Base-by-base conservation (phyloP, 2,113 vertebrate species). In the Lophochroa leadbeateri region DNA sequence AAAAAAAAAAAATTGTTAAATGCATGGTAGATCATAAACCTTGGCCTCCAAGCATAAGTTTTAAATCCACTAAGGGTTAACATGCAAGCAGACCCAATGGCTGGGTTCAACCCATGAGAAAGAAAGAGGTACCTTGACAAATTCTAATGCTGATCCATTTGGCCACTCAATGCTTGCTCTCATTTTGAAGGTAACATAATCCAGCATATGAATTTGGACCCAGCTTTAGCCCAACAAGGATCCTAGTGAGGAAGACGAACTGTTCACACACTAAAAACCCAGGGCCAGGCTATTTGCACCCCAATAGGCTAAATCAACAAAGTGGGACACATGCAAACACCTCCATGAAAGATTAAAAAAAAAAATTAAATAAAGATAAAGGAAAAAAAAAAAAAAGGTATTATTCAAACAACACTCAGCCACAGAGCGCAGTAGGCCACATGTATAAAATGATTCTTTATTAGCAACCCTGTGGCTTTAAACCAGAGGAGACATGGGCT, bases 401-500 rank as follows among this genome's bases (percentile, higher is more conserved):
- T 81, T 90, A 63, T 84, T 86, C 47, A 68, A 93, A 49, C 31
- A 58, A 50, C 16, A 28, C 10, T 60, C 41, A 82, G 47, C 33
- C 86, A 91, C 77, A 91, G 47, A 87, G 65, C 2, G 0, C 69
- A 94, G 74, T 44, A 79, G 65, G 77, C 65, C 69, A 60, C 77
- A 41, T 1, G 6, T 63, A 68, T 82, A 61, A 94, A 95, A 76
- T 61, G 81, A 90, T 61, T 86, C 68, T 86, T 96, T 85, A 89
- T 89, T 91, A 91, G 67, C 0, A 0, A 76, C 88, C 95, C 92
- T 90, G 87, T 81, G 89, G 82, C 93, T 97, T 94, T 96, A 93
- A 96, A 96, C 93, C 92, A 93, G 90, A 96, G 87, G 82, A 95
- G 87, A 89, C 82, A 44, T 16, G 60, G 78, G 82, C 89, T 97